Evolutionary conservation across 1,140 invertebrate species (phyloP), one percentile per base, ranked within the genome.

Genomic region (Lordiphosa collinella): DNA sequence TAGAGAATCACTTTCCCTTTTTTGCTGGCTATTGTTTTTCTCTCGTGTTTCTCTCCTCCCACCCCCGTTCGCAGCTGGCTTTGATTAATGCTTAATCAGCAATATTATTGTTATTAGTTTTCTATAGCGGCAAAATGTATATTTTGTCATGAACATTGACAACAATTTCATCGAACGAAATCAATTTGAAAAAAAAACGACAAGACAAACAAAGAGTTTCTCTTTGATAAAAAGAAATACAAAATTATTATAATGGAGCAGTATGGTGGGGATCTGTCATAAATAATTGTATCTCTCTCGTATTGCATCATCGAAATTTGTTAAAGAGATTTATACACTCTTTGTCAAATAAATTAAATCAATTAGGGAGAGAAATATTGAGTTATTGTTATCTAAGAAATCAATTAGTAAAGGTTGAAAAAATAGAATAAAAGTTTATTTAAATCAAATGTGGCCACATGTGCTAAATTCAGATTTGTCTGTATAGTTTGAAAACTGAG

Each of bases 61-160:
- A 18, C 16, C 14, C 35, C 38, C 12, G 37, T 54, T 51, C 40
- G 25, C 46, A 35, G 14, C 37, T 61, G 54, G 53, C 68, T 73
- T 73, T 79, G 78, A 84, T 84, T 84, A 85, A 84, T 84, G 72
- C 78, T 69, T 85, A 84, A 84, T 84, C 78, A 84, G 64, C 78
- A 78, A 65, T 78, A 84, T 85, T 69, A 84, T 84, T 84, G 79
- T 84, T 85, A 70, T 70, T 78, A 73, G 73, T 68, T 78, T 84
- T 84, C 71, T 82, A 84, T 68, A 60, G 75, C 49, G 54, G 35
- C 53, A 46, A 58, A 53, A 47, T 48, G 35, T 53, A 31, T 46
- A 8, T 34, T 50, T 53, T 43, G 13, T 44, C 53, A 61, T 61
- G 61, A 70, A 66, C 61, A 53, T 67, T 57, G 52, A 22, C 22